Base-by-base conservation (phyloP, 37 sponge, comb jelly and placozoan genomes). In the Amphimedon queenslandica region DNA sequence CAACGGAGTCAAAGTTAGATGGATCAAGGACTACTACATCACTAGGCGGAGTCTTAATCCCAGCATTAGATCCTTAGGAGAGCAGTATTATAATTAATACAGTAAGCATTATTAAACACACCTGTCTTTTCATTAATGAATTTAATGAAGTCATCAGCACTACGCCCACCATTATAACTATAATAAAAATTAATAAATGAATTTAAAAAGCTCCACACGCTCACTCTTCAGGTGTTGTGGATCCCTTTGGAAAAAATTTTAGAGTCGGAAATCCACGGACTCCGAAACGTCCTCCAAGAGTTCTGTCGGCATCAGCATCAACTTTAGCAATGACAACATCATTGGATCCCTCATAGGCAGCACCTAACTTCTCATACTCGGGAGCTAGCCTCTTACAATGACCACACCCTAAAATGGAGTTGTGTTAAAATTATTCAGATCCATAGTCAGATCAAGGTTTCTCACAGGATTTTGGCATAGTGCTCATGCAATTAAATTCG, bases 361-460 rank as follows among this genome's bases (percentile, higher is more conserved):
- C 76, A 3, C 94, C 97, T 0, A 93, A 93, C 60, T 93, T 76
- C 56, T 96, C 97, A 60, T 90, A 96, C 21, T 74, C 93, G 11
- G 97, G 93, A 28, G 91, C 97, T 24, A 96, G 76, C 4, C 85
- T 58, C 74, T 96, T 96, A 73, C 97, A 96, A 73, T 96, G 97
- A 36, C 97, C 97, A 81, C 97, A 96, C 97, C 97, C 93, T 92
- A 56, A 8, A 37, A 29, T 13, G 24, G 24, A 71, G 24, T 47
- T 13, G 4, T 24, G 4, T 41, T 40, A 27, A 29, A 41, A 71
- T 25, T 55, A 47, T 55, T 23, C 68, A 18, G 8, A 8, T n/a
- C 10, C 8, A 63, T 63, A 8, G 6, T n/a, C n/a, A n/a, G n/a
- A n/a, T n/a, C n/a, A n/a, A n/a, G n/a, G n/a, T n/a, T n/a, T n/a